phyloP scores from a whole-genome alignment of 2,113 vertebrate species.

The Phalacrocorax aristotelis region DNA sequence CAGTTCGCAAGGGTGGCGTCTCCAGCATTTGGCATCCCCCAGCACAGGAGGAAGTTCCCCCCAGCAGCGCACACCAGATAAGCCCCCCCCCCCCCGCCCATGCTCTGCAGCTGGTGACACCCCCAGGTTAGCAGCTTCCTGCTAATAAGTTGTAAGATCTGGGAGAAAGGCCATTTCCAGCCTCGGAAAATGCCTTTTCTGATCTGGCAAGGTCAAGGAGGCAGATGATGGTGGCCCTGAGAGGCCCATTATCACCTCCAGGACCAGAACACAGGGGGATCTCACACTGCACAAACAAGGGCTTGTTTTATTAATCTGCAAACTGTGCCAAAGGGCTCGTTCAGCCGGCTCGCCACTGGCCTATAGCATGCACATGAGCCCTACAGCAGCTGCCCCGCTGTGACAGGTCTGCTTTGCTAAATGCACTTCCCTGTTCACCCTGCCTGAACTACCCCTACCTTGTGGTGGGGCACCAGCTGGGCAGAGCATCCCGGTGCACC shows the following conservation, averaged over 20 bases:
- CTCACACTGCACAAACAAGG: not conserved
- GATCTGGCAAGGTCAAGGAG: not conserved
- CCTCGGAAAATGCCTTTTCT: conserved; percentile 1
- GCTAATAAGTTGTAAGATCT: not conserved
- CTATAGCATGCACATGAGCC: not conserved
- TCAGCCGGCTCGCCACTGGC: rapidly evolving
- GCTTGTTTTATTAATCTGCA: conserved; percentile 24
- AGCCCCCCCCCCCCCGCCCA: too few relatives aligned
- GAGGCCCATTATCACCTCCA: not conserved
- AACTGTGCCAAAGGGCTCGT: conserved; percentile 29
- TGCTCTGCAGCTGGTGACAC: not conserved
- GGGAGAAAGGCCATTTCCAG: conserved; percentile 4
- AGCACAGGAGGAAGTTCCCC: not conserved
- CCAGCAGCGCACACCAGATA: not conserved
- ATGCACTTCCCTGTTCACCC: not conserved
- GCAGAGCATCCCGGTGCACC: not conserved
- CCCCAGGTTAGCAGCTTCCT: not conserved
- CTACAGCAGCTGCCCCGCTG: not conserved
- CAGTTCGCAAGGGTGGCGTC: not conserved
- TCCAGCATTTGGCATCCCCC: not conserved
- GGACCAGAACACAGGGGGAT: conserved; percentile 33
- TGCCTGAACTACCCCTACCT: not conserved
- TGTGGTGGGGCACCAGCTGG: not conserved
- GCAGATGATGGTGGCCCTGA: conserved; percentile 28
- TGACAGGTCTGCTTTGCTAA: not conserved